Evolutionary conservation across 2,113 vertebrate genomes (phyloP).

Genomic region (Pteruthius melanotis): DNA sequence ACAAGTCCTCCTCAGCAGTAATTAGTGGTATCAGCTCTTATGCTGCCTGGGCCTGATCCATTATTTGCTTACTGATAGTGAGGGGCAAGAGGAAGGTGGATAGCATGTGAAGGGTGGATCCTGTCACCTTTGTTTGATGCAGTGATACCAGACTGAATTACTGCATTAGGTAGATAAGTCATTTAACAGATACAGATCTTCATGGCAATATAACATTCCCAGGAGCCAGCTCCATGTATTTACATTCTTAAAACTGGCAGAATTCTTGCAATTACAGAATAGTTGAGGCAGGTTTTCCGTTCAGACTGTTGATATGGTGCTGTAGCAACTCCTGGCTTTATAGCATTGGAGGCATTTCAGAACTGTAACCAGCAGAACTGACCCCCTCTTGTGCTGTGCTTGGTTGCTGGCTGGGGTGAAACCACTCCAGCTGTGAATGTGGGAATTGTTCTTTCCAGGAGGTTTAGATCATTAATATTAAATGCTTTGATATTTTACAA

Average conservation of each 20-base stretch:
- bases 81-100: background rate
- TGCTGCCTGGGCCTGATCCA: background rate
- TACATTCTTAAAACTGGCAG: background rate
- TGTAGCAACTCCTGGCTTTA: background rate
- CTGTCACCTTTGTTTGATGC: background rate
- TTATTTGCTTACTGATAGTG: background rate
- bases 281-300: background rate
- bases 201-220: background rate
- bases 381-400: background rate
- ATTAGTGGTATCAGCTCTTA: background rate
- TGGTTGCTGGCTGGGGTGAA: background rate
- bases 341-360: background rate
- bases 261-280: background rate
- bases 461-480: background rate
- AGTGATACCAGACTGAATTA: background rate
- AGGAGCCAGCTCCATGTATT: background rate
- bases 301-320: background rate
- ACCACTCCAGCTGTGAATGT: rapidly evolving
- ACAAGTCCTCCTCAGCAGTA: background rate
- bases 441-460: background rate
- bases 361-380: background rate
- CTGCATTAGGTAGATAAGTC: background rate
- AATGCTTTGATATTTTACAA: background rate
- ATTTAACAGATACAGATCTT: background rate
- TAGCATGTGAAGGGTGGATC: background rate